Base-by-base conservation (phyloP, 2,113 vertebrate genomes). In the Chinchilla lanigera region DNA sequence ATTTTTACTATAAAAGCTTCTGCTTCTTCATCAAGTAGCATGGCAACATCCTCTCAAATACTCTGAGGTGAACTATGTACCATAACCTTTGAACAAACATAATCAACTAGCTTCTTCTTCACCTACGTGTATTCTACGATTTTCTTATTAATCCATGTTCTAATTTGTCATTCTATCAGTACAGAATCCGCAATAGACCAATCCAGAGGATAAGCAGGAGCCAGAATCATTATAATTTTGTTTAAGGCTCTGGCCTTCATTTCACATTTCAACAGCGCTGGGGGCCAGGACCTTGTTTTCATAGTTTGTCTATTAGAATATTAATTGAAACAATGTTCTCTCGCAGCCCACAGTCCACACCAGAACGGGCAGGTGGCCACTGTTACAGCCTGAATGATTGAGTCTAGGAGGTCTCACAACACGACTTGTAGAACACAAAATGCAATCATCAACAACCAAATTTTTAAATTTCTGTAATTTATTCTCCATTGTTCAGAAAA, bases 1-100 rank as follows among this genome's bases (percentile, higher is more conserved):
- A 99, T 99, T 99, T 99, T 99, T 97, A 99, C 99, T 96, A 99
- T 99, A 98, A 99, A 99, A 98, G 99, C 99, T 98, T 99, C 99
- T 58, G 99, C 99, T 98, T 99, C 99, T 99, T 99, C 99, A 98
- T 99, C 99, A 84, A 99, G 99, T 97, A 99, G n/a, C n/a, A n/a
- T n/a, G n/a, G n/a, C n/a, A n/a, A n/a, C n/a, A n/a, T n/a, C n/a
- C n/a, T n/a, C n/a, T n/a, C n/a, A n/a, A n/a, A n/a, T n/a, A n/a
- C n/a, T n/a, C n/a, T n/a, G n/a, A n/a, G n/a, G n/a, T n/a, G n/a
- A n/a, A n/a, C n/a, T n/a, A n/a, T n/a, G n/a, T n/a, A n/a, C n/a
- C n/a, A n/a, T n/a, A 98, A 99, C 99, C 99, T 99, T 99, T 52
- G 99, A 99, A 99, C 99, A 99, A 98, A 99, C 99, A 96, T 99